Base-by-base conservation (phyloP, 1,140 invertebrate genomes). In the Meloidogyne hapla region DNA sequence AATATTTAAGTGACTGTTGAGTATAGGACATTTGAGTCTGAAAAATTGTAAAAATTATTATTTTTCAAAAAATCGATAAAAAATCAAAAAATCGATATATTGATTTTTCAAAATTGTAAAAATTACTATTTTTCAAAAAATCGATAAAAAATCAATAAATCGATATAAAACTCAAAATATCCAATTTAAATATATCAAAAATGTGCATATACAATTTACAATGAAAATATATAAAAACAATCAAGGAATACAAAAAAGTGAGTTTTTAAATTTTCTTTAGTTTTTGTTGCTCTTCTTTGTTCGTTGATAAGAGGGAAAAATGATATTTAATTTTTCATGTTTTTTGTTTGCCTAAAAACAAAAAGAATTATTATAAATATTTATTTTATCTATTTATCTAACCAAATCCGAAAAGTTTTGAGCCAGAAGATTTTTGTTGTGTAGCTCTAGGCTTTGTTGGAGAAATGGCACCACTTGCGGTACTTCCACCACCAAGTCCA, bases 321-420 rank as follows among this genome's bases (percentile, higher is more conserved):
- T 64, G 56, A 40, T 64, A 28, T 13, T 64, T 18, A 72, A 9
- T n/a, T 66, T 26, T 15, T 67, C 23, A 38, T 23, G 33, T 40
- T 56, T 75, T 75, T 23, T 61, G 56, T 28, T 75, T 75, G 28
- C 74, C 74, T 75, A 33, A 38, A 70, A 5, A 38, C 10, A 10
- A 56, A n/a, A 56, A 23, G 0, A 74, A 63, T n/a, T n/a, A 13
- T n/a, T 25, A 25, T 70, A 42, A 75, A 70, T n/a, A 45, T 5
- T 62, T 33, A 5, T 33, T 33, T 33, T 8, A 33, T 25, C 12
- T n/a, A n/a, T n/a, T n/a, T n/a, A n/a, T 18, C 75, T 33, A 42
- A 76, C 75, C 75, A 69, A 77, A 77, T 66, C 76, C 76, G 45
- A 77, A 77, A 48, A 77, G 62, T 68, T 77, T 77, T 38, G 75